Evolutionary conservation across 2,113 vertebrate species (phyloP).

Genomic region (Synchiropus splendidus): DNA sequence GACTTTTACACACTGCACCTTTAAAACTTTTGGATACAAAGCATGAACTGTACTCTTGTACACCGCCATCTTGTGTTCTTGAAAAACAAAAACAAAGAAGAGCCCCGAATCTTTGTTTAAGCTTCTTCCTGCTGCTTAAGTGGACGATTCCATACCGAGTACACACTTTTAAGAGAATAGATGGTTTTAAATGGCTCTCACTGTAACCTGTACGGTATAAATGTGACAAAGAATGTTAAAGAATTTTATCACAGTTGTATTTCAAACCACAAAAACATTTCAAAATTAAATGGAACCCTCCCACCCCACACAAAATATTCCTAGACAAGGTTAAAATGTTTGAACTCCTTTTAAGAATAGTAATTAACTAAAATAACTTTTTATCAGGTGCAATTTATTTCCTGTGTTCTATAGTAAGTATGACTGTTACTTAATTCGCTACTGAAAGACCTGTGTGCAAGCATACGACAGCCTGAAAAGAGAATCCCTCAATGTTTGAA

Average conservation of each 20-base stretch:
- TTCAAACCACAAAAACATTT: constrained; percentile 62
- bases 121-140: constrained; percentile 94
- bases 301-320: constrained; percentile 18
- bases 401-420: no score
- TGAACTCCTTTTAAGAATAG: no score
- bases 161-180: constrained; percentile 98
- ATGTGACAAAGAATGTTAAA: constrained; percentile 99
- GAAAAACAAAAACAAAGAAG: constrained; percentile 67
- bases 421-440: no score
- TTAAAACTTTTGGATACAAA: no score
- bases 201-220: constrained; percentile 99
- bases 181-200: constrained; percentile 99
- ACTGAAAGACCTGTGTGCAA: no score
- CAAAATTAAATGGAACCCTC: constrained; percentile 36
- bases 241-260: constrained; percentile 70
- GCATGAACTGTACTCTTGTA: constrained; percentile 60
- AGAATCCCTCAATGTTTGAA: no score
- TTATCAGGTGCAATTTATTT: no score
- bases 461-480: no score
- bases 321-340: constrained; percentile 37
- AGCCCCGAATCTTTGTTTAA: constrained; percentile 95
- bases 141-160: constrained; percentile 95
- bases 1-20: no score
- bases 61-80: constrained; percentile 81
- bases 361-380: no score